phyloP scores from a whole-genome alignment of 2,888 invertebrate species.

The Scrobipalpa costella region DNA sequence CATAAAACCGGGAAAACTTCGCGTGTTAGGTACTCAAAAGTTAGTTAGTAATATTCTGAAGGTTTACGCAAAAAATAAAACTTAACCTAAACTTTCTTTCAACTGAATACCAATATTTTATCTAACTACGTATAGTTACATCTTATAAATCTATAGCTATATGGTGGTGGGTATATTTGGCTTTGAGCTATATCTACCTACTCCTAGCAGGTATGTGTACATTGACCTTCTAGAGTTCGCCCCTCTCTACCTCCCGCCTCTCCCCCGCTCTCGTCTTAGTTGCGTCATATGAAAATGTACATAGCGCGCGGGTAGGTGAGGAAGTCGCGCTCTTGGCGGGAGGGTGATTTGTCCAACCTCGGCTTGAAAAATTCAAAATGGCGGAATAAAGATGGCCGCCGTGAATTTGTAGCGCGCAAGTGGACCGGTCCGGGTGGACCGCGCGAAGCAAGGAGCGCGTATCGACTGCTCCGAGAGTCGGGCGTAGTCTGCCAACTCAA shows the following conservation, averaged over 20 bases:
- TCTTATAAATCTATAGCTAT: neutral
- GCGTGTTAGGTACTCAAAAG: no score
- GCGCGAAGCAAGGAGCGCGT: neutral
- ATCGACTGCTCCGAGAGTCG: slow-evolving; percentile 11
- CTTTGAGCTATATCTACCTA: neutral
- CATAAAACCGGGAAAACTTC: no score
- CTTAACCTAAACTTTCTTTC: no score
- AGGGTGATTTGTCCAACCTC: slow-evolving; percentile 17
- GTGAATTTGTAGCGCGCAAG: slow-evolving; percentile 18
- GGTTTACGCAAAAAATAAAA: no score
- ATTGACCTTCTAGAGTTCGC: slow-evolving; percentile 15
- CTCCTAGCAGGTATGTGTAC: slow-evolving; percentile 9
- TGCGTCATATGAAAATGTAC: slow-evolving; percentile 23
- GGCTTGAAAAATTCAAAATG: slow-evolving; percentile 28
- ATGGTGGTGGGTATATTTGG: slow-evolving; percentile 9
- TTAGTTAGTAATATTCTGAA: no score
- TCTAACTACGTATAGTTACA: neutral
- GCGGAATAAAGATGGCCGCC: slow-evolving; percentile 30
- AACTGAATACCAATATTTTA: no score
- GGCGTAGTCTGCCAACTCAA: slow-evolving; percentile 13
- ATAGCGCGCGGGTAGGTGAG: slow-evolving; percentile 22
- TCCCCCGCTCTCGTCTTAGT: slow-evolving; percentile 19
- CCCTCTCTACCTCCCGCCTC: slow-evolving; percentile 15
- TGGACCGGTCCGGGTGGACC: slow-evolving; percentile 22
- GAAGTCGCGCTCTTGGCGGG: slow-evolving; percentile 13